Evolutionary conservation across 1,140 invertebrate genomes (phyloP), one percentile per base, ranked within the genome.

Genomic region (Zaprionus vittiger): DNA sequence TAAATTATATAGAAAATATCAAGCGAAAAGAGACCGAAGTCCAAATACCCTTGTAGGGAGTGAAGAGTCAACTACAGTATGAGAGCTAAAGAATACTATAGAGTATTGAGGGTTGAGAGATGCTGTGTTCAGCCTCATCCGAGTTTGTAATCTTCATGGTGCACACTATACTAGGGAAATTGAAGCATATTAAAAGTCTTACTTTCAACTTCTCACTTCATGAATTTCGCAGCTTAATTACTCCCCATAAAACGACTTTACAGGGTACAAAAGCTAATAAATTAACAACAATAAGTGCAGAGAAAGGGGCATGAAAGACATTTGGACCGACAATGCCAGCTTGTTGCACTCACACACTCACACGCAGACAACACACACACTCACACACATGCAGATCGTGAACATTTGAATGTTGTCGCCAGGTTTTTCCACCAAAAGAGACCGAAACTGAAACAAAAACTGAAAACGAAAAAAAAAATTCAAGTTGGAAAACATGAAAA

Each of bases 401-500:
- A 28, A 34, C 49, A 44, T 59, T 37, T 47, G 62, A 7, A 20
- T 26, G 54, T 22, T 49, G 15, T 17, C 52, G 47, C 64, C 55
- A 49, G 73, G 65, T 34, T 79, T 79, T 76, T 72, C 67, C 57
- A 63, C 61, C 73, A 57, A 41, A 41, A 66, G 22, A 55, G 54
- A 55, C 34, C 62, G 73, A 77, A 81, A 74, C 44, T 67, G 64
- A 52, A 70, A 70, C 56, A 56, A 49, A 63, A 22, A 38, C 38
- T 41, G 5, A 20, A 41, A 44, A 57, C 44, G 65, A 34, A 20
- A 31, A 72, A 37, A 28, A 62, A 15, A 55, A 49, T 62, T 34
- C 38, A 60, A 49, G 26, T 28, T 49, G 47, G 22, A 59, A 73
- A 77, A 72, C n/a, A 17, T 49, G 20, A 31, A 83, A 87, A 80